Percentiles rank a stretch among this genome's conserved stretches.
Evolutionary conservation across 1,140 invertebrate genomes (phyloP).

Genomic region (Cherax quadricarinatus): DNA sequence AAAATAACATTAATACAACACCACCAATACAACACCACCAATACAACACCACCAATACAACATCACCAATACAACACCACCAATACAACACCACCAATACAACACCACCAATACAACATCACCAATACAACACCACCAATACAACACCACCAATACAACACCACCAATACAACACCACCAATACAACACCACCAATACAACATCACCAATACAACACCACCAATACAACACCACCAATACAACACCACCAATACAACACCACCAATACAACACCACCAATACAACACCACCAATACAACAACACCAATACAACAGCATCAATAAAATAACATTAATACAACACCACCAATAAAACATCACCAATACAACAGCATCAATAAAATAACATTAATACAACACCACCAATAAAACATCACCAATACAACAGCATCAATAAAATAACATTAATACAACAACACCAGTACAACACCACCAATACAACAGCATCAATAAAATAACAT

Average conservation of each 20-base stretch:
- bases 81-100: background rate
- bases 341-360: too few species aligned
- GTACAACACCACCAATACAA: background rate
- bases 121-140: background rate
- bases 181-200: background rate
- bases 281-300: background rate
- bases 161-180: background rate
- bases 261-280: background rate
- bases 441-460: background rate
- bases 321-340: background rate
- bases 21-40: background rate
- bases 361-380: background rate
- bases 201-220: background rate
- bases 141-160: too few species aligned
- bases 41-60: background rate
- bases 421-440: background rate
- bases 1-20: background rate
- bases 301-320: background rate
- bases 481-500: too few species aligned
- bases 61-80: background rate
- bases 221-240: background rate
- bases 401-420: background rate
- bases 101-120: background rate
- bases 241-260: background rate
- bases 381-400: background rate